Percentiles rank a stretch among this genome's conserved stretches.
These are phyloP conservation scores for Siniperca undulata DNA, from an alignment of 2,797 vertebrate genomes.

Conservation along the genomic window DNA sequence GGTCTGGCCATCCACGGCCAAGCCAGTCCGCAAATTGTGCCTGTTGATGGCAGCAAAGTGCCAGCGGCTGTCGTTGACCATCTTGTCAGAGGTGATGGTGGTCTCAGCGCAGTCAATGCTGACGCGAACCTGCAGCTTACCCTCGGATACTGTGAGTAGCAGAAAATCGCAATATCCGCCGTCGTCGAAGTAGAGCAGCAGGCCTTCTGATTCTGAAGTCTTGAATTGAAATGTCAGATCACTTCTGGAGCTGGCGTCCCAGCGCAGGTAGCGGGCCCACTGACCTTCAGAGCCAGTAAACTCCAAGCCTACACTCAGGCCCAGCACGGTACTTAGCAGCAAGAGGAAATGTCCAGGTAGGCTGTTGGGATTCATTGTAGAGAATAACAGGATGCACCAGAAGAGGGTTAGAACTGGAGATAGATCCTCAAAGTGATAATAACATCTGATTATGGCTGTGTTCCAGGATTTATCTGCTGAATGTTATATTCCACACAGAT, in stretches of 20 bases:
- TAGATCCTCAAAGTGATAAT: constrained; percentile 72
- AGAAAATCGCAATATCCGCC: constrained; percentile 97
- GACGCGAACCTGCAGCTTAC: constrained; percentile 91
- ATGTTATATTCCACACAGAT: constrained; percentile 76
- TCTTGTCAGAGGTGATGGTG: constrained; percentile 87
- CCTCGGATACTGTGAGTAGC: constrained; percentile 89
- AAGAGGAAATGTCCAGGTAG: constrained; percentile 87
- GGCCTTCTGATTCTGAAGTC: constrained; percentile 91
- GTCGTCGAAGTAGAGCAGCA: constrained; percentile 96
- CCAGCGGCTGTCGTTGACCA: constrained; percentile 94
- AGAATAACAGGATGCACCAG: constrained; percentile 64
- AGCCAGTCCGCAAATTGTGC: constrained; percentile 89
- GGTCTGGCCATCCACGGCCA: constrained; percentile 92
- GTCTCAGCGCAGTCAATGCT: constrained; percentile 97
- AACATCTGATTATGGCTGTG: constrained; percentile 73
- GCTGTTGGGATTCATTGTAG: constrained; percentile 86
- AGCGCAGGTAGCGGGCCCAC: constrained; percentile 97
- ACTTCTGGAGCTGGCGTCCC: constrained; percentile 95
- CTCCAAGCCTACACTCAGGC: constrained; percentile 90
- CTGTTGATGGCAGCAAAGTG: constrained; percentile 94
- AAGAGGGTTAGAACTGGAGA: constrained; percentile 51
- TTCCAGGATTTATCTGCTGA: constrained; percentile 63
- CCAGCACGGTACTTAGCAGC: constrained; percentile 89
- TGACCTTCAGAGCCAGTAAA: constrained; percentile 95
- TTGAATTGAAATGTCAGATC: constrained; percentile 98